Base-by-base conservation (phyloP, 2,797 vertebrate species). In the Sparidentex hasta region DNA sequence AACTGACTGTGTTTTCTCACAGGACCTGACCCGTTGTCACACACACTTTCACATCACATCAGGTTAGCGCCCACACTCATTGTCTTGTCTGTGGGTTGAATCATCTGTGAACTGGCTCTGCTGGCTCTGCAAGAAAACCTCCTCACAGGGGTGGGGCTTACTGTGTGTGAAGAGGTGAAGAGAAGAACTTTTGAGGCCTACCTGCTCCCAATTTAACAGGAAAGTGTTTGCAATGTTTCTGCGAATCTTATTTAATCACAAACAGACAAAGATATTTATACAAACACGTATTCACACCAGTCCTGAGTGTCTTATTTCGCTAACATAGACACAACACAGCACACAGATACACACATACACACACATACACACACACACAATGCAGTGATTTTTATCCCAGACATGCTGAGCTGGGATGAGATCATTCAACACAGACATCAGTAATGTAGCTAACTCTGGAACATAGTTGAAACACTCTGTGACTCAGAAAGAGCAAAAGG, bases 91-190 rank as follows among this genome's bases (percentile, higher is more conserved):
- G 90, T 91, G 90, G 87, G 90, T 57, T 89, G 90, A 88, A 67
- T 84, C 72, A 47, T 79, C 77, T 80, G 84, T 85, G 84, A 94
- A 94, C 93, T 88, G 89, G 92, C 90, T 89, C 70, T 33, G 90
- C 92, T 90, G 56, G 90, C 85, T 93, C 87, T 88, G 80, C 91
- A 80, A 80, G 88, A 88, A 92, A 84, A 65, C 83, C 59, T 87
- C 76, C 71, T 80, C 13, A 21, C 44, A 71, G 48, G 86, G 90
- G 89, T 17, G 87, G 67, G 74, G 78, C 67, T 72, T 63, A 14
- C 38, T 66, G 2, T 66, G 18, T 16, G 65, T 7, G 52, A 11
- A 70, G 68, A 72, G 56, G 57, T 80, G 66, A 71, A 72, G 27
- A 70, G 27, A 41, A 13, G 61, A 79, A 64, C 38, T 68, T 55